Percentiles rank a stretch among this genome's conserved stretches.
phyloP scores from a whole-genome alignment of 2,113 vertebrate genomes.

The Colinus virginianus region DNA sequence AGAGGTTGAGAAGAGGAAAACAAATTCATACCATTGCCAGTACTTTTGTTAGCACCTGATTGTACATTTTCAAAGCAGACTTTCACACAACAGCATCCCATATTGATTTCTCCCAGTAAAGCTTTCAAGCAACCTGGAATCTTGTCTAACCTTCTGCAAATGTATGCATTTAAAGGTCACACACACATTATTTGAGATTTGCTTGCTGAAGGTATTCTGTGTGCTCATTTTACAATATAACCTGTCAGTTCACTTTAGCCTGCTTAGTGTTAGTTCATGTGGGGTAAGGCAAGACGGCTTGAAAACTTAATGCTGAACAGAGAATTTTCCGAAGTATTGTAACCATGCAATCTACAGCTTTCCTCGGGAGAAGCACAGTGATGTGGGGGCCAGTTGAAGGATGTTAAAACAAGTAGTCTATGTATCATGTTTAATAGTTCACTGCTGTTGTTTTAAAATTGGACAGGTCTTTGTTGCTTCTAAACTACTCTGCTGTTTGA shows the following conservation, averaged over 20 bases:
- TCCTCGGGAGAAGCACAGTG: neutral
- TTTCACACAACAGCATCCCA: neutral
- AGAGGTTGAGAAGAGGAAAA: neutral
- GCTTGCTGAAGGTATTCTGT: neutral
- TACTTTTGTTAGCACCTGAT: neutral
- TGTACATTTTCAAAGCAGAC: neutral
- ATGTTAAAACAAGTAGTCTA: neutral
- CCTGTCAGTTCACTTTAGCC: slow-evolving; percentile 22
- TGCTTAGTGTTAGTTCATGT: neutral
- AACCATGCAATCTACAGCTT: neutral
- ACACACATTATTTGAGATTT: slow-evolving; percentile 32
- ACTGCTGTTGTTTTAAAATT: neutral
- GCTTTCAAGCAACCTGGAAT: slow-evolving; percentile 28
- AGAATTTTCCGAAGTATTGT: neutral
- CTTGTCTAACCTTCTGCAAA: slow-evolving; percentile 38
- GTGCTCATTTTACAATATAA: slow-evolving; percentile 12
- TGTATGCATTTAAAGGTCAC: slow-evolving; percentile 45
- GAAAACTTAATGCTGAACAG: neutral
- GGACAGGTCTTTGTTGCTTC: neutral
- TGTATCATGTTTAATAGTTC: neutral
- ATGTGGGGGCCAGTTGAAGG: neutral
- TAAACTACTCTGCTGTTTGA: neutral
- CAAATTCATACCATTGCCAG: neutral
- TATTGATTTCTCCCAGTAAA: slow-evolving; percentile 9
- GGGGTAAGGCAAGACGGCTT: neutral